These are phyloP conservation scores for Phylloscopus whistleri DNA, from an alignment of 2,113 vertebrate genomes.

Conservation along the genomic window DNA sequence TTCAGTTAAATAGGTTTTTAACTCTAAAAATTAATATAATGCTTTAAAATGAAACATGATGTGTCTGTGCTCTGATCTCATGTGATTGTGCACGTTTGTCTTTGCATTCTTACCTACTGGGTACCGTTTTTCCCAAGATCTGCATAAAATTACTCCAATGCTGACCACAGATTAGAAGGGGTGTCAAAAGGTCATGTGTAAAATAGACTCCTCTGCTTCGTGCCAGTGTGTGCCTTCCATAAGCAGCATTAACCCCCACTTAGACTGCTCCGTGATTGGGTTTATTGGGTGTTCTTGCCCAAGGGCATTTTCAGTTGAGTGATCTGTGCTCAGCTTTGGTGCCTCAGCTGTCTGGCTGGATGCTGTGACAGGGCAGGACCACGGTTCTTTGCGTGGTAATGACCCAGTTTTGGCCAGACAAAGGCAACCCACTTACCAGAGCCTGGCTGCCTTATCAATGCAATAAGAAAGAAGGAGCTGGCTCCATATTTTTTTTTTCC, in stretches of 20 bases:
- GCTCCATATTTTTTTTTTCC: not conserved
- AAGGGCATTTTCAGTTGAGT: not conserved
- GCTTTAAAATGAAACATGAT: not conserved
- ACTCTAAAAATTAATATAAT: not conserved
- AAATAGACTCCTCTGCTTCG: not conserved
- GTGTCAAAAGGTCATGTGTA: not conserved
- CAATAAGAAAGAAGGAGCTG: not conserved
- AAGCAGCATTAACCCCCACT: not conserved
- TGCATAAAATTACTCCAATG: not conserved
- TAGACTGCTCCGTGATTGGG: not conserved
- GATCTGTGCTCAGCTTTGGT: not conserved
- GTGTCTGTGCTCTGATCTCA: not conserved
- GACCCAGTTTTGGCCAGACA: not conserved
- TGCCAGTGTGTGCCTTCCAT: not conserved
- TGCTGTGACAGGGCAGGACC: not conserved
- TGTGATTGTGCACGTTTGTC: not conserved
- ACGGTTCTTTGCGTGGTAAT: accelerated
- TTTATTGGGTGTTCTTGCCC: slow-evolving; percentile 3
- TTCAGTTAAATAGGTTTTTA: not conserved
- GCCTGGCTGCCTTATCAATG: not conserved
- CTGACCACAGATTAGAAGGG: not conserved
- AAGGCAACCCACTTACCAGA: not conserved
- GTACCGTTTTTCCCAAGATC: not conserved
- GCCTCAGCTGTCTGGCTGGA: not conserved
- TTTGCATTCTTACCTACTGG: not conserved